Percentiles rank a stretch among this genome's conserved stretches.
Conservation (phyloP, 2,888 invertebrate genomes). For the Scaptomyza tumidula region DNA sequence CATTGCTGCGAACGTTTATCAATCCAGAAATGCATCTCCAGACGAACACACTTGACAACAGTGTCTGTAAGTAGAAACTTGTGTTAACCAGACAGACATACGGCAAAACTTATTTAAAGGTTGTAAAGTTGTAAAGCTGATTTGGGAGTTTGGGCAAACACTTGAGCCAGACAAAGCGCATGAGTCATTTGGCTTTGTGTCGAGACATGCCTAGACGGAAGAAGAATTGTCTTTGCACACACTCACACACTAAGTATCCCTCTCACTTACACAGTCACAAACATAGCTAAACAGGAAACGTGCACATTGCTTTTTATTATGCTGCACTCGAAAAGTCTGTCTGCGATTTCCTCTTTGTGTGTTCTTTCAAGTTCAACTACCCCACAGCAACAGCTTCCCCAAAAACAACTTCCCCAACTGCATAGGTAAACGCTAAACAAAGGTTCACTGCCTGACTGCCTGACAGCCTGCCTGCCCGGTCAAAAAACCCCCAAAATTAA, state of each 20-base stretch:
- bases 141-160: conserved; percentile 15
- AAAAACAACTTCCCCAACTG: conserved; percentile 24
- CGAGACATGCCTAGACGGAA: conserved; percentile 70
- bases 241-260: conserved; percentile 8
- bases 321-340: conserved; percentile 63
- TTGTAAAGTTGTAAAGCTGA: conserved; percentile 7
- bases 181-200: conserved; percentile 68
- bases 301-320: conserved; percentile 70
- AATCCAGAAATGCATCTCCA: conserved; percentile 93
- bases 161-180: conserved; percentile 69
- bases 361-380: conserved; percentile 69
- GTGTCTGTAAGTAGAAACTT: conserved; percentile 31
- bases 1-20: conserved; percentile 92
- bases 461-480: conserved; percentile 49
- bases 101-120: conserved; percentile 60
- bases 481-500: conserved; percentile 61
- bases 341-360: conserved; percentile 70
- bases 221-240: conserved; percentile 32
- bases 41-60: conserved; percentile 45
- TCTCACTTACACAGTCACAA: conserved; percentile 1
- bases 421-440: conserved; percentile 65
- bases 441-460: conserved; percentile 48
- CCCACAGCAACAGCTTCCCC: conserved; percentile 39
- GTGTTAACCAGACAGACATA: conserved; percentile 34
- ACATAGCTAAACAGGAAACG: conserved; percentile 68